Conservation (phyloP, 2,888 invertebrate genomes). For the Bellardia pandia region DNA sequence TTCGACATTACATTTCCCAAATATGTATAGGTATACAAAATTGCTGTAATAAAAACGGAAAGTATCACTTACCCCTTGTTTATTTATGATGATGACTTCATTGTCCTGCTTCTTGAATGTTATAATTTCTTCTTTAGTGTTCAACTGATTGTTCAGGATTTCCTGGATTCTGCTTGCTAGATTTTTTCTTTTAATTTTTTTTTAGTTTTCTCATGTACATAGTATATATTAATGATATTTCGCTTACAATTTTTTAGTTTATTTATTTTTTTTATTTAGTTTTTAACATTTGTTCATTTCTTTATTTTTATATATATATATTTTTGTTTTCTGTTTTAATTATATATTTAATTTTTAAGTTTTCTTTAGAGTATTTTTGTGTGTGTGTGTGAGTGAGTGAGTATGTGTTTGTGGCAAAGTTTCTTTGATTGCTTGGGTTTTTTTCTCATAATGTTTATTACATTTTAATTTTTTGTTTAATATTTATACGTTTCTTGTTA, state of each 20-base stretch:
- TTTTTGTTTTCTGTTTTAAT: constrained; percentile 25
- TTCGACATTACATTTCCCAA: too few relatives aligned
- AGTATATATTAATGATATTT: too few relatives aligned
- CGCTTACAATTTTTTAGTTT: background rate
- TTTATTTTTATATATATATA: constrained; percentile 40
- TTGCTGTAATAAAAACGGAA: too few relatives aligned
- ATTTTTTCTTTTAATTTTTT: too few relatives aligned
- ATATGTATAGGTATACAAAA: too few relatives aligned
- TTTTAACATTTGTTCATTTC: constrained; percentile 52
- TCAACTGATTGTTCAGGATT: too few relatives aligned
- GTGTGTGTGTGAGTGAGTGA: constrained; percentile 12
- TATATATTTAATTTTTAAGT: constrained; percentile 41
- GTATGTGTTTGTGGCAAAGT: constrained; percentile 39
- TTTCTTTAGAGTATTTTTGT: constrained; percentile 35
- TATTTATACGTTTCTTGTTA: constrained; percentile 7
- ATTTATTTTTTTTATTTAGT: constrained; percentile 34
- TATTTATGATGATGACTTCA: too few relatives aligned
- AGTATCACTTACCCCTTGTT: too few relatives aligned
- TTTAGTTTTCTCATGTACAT: background rate
- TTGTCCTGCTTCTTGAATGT: too few relatives aligned
- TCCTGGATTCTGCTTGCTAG: too few relatives aligned
- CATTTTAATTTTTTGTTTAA: constrained; percentile 9
- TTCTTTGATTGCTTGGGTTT: constrained; percentile 43
- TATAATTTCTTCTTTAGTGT: too few relatives aligned
- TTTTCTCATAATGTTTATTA: constrained; percentile 28